Evolutionary conservation across 2,888 invertebrate genomes (phyloP).

Genomic region (Tolmerus cingulatus): DNA sequence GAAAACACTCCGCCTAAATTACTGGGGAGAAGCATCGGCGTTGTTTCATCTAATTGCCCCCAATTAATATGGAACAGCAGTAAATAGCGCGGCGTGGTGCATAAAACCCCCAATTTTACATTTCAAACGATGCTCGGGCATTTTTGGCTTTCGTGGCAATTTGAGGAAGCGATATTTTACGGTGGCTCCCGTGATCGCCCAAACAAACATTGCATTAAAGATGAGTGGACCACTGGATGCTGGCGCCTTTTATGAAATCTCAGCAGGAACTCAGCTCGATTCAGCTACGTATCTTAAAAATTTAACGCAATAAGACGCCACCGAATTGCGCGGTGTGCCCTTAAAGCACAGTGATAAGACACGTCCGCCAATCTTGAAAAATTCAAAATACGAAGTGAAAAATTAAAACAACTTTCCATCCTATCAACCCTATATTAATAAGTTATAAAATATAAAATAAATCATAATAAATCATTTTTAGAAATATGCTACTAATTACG

Average conservation of each 20-base stretch:
- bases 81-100: background rate
- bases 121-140: background rate
- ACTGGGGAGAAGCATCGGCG: background rate
- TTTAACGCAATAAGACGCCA: background rate
- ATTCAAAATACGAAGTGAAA: background rate
- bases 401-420: background rate
- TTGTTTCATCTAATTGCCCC: background rate
- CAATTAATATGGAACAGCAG: background rate
- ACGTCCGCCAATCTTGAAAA: background rate
- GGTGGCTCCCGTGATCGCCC: background rate
- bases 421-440: background rate
- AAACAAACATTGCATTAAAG: background rate
- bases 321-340: background rate
- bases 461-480: no score
- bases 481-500: no score
- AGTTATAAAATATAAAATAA: background rate
- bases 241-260: background rate
- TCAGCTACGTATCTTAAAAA: background rate
- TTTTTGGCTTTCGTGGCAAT: background rate
- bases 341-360: background rate
- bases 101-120: background rate
- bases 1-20: background rate
- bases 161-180: background rate
- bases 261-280: background rate
- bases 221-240: background rate